phyloP scores from a whole-genome alignment of 1,140 invertebrate species.

The Drosophila setifemur region DNA sequence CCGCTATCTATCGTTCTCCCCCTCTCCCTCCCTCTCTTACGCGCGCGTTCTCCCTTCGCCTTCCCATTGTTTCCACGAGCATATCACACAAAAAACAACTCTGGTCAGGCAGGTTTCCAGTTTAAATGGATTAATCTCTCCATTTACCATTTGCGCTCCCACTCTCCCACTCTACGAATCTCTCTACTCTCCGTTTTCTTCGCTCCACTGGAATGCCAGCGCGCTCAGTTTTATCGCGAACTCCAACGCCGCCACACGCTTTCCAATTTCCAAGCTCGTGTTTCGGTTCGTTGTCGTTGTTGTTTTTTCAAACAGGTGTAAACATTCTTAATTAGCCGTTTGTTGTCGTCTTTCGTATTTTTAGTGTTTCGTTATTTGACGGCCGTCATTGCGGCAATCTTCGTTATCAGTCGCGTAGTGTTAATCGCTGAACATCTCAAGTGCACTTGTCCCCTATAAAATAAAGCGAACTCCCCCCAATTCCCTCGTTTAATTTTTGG shows the following conservation, averaged over 20 bases:
- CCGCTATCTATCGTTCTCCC: too few relatives aligned
- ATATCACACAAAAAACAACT: constrained; percentile 33
- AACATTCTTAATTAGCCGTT: constrained; percentile 32
- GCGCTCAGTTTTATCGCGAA: constrained; percentile 40
- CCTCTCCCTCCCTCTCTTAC: neutral
- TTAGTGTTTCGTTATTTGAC: constrained; percentile 10
- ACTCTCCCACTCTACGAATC: neutral
- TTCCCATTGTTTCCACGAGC: constrained; percentile 12
- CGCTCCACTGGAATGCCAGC: neutral
- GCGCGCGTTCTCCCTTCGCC: neutral
- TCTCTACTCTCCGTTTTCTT: neutral
- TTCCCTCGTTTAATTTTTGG: constrained; percentile 1
- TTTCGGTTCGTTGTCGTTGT: neutral
- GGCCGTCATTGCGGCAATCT: neutral
- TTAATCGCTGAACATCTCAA: constrained; percentile 34
- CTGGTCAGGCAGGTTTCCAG: constrained; percentile 56
- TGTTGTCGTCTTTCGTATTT: constrained; percentile 16
- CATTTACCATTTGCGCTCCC: neutral
- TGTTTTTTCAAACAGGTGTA: constrained; percentile 3
- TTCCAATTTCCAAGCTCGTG: constrained; percentile 1
- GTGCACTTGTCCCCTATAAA: constrained; percentile 25
- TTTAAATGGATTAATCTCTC: constrained; percentile 10
- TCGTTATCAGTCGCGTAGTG: constrained; percentile 41
- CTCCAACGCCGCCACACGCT: constrained; percentile 32
- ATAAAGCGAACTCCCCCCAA: constrained; percentile 2